Evolutionary conservation across 1,140 invertebrate species (phyloP), one percentile per base, ranked within the genome.

Genomic region (Oncopodura yosiiana): DNA sequence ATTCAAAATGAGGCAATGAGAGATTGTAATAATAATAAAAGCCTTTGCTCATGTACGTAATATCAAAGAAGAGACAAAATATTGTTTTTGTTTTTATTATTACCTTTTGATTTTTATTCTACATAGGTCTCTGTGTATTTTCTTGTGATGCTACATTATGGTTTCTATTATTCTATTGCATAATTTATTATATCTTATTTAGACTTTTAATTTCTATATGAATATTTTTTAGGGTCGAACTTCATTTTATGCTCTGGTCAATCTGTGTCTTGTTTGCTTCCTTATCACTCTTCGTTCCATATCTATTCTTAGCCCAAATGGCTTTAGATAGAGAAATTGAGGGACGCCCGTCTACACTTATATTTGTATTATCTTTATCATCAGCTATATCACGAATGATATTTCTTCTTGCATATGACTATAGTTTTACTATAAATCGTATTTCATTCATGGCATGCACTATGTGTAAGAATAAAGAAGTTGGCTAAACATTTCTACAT

Each of bases 181-280:
- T n/a, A n/a, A n/a, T n/a, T n/a, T n/a, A n/a, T n/a, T n/a, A n/a
- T n/a, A n/a, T n/a, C n/a, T n/a, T n/a, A n/a, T n/a, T n/a, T n/a
- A n/a, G n/a, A n/a, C n/a, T n/a, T n/a, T n/a, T n/a, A n/a, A n/a
- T n/a, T n/a, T n/a, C n/a, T n/a, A n/a, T n/a, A n/a, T n/a, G n/a
- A n/a, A 29, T 48, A 2, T 42, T 36, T 9, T 34, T 36, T 11
- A n/a, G 19, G 19, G 42, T 38, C 3, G 53, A 56, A 18, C 12
- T 38, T 9, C 41, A 44, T 3, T 56, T 56, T 34, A 18, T 56
- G 24, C 18, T 56, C 4, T 56, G 53, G 53, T 44, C 53, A 3
- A 19, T 49, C 14, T 4, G 49, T 2, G 30, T 19, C 44, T 32
- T 46, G 5, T 24, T 45, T n/a, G 44, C 44, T 3, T 2, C 30